Percentiles rank a stretch among this genome's conserved stretches.
Evolutionary conservation across 1,140 invertebrate genomes (phyloP).

Genomic region (Scaptomyza hsui): DNA sequence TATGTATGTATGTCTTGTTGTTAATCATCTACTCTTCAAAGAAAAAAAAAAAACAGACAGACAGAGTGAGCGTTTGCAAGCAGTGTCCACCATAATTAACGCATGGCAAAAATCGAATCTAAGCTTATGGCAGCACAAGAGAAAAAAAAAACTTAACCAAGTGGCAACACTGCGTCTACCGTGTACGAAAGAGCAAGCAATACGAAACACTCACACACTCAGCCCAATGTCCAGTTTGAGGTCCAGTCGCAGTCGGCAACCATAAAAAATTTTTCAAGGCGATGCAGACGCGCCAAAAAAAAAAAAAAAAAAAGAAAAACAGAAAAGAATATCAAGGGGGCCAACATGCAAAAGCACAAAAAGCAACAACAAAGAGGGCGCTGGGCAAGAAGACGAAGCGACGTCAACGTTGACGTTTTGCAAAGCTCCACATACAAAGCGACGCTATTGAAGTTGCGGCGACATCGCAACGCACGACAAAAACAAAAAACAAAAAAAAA

Average conservation of each 20-base stretch:
- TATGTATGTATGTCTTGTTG: conserved; percentile 11
- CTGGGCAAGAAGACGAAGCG: conserved; percentile 50
- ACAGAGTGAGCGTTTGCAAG: conserved; percentile 30
- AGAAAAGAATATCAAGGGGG: conserved; percentile 61
- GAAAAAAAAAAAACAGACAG: too few relatives aligned
- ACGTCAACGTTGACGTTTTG: conserved; percentile 52
- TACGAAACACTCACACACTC: conserved; percentile 3
- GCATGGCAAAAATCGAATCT: conserved; percentile 77
- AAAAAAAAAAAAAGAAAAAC: conserved; percentile 64
- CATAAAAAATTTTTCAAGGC: conserved; percentile 76
- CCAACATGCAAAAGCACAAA: conserved; percentile 52
- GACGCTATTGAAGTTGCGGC: conserved; percentile 71
- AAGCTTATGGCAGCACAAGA: conserved; percentile 55
- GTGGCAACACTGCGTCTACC: conserved; percentile 56
- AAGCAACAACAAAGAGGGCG: conserved; percentile 36
- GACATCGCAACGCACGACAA: conserved; percentile 38
- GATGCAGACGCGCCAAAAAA: conserved; percentile 76
- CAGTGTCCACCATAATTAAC: conserved; percentile 70
- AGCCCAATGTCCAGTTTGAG: conserved; percentile 62
- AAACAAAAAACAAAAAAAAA: not conserved
- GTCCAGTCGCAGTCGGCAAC: conserved; percentile 59
- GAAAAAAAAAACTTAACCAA: conserved; percentile 30
- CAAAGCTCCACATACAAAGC: conserved; percentile 60
- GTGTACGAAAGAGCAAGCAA: conserved; percentile 35
- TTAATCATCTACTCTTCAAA: conserved; percentile 39